Evolutionary conservation across 2,888 invertebrate species (phyloP).

Genomic region (Tineola bisselliella): DNA sequence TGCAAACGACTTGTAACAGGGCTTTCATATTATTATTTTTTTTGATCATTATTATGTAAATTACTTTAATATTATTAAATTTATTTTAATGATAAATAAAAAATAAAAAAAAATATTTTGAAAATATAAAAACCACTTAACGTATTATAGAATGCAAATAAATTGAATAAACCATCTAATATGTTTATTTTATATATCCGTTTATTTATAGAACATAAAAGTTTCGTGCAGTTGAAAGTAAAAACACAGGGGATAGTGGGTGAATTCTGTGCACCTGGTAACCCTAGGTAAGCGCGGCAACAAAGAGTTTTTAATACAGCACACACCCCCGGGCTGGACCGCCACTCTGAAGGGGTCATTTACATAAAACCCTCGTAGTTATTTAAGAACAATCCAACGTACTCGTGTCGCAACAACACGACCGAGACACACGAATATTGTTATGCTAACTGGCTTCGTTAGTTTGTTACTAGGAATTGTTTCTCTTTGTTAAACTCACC

Average conservation of each 20-base stretch:
- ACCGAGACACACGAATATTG: conserved; percentile 50
- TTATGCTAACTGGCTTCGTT: conserved; percentile 66
- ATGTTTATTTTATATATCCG: neutral
- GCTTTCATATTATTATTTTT: neutral
- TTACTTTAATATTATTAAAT: no score
- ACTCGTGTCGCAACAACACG: conserved; percentile 32
- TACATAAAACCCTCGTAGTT: conserved; percentile 56
- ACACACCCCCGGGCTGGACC: conserved; percentile 47
- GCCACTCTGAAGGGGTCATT: conserved; percentile 46
- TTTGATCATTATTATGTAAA: neutral
- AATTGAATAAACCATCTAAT: neutral
- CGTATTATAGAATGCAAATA: no score
- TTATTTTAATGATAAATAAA: no score
- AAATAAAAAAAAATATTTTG: no score
- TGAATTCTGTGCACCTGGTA: neutral
- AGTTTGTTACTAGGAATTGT: conserved; percentile 61
- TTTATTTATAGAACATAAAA: neutral
- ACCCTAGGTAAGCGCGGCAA: conserved; percentile 20
- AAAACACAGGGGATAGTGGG: neutral
- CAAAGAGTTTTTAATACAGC: conserved; percentile 61
- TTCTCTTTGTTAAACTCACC: conserved; percentile 44
- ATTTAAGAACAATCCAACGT: conserved; percentile 47
- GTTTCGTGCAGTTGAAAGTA: neutral
- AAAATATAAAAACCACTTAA: no score
- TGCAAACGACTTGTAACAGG: neutral